A percentile compares a stretch with the other conserved stretches of the same genome.
Evolutionary conservation across 2,888 invertebrate species (phyloP).

Genomic region (Tiphia femorata): DNA sequence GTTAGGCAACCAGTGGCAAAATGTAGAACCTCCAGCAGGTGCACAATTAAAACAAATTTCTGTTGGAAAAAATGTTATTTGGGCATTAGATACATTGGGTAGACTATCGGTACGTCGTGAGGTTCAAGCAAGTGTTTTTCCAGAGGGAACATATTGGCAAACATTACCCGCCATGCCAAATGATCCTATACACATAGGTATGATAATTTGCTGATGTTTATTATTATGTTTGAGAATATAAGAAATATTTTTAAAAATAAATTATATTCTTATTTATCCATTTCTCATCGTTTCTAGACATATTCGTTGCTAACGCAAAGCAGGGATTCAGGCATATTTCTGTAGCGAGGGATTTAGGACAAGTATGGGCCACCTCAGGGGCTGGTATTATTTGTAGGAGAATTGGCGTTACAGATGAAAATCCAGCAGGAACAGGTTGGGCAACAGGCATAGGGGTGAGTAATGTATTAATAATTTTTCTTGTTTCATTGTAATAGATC

Average conservation of each 20-base stretch:
- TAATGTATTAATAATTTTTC: no score
- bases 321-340: constrained; percentile 80
- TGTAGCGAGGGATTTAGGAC: constrained; percentile 73
- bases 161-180: constrained; percentile 74
- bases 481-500: no score
- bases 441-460: constrained; percentile 76
- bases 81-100: constrained; percentile 84
- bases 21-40: constrained; percentile 80
- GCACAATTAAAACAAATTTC: constrained; percentile 82
- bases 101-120: constrained; percentile 83
- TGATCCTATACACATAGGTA: constrained; percentile 73
- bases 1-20: constrained; percentile 82
- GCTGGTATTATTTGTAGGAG: constrained; percentile 80
- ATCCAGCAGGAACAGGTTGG: constrained; percentile 86
- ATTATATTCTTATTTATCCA: not conserved
- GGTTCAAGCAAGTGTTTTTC: constrained; percentile 78
- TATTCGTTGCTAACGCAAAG: constrained; percentile 63
- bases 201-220: constrained; percentile 34
- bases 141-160: constrained; percentile 90
- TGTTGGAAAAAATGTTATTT: constrained; percentile 80
- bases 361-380: constrained; percentile 83
- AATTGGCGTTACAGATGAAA: constrained; percentile 79
- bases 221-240: not conserved
- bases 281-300: no score
- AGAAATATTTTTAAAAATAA: not conserved